A percentile compares a stretch with the other conserved stretches of the same genome.
phyloP scores from a whole-genome alignment of 2,888 invertebrate species.

The Oscheius onirici region DNA sequence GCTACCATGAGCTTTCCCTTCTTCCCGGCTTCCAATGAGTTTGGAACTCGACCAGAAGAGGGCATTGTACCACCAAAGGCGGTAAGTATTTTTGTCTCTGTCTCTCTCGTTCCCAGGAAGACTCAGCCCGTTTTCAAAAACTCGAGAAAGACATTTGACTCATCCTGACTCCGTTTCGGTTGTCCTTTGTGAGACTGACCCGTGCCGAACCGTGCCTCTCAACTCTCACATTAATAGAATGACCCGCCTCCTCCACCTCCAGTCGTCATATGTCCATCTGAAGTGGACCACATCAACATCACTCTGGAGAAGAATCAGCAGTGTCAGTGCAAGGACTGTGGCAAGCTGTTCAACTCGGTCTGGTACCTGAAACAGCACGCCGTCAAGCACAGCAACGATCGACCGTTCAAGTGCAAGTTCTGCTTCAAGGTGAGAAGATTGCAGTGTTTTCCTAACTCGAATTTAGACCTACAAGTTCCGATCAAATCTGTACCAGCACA shows the following conservation, averaged over 20 bases:
- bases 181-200: too few relatives aligned
- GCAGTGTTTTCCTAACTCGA: background rate
- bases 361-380: conserved; percentile 71
- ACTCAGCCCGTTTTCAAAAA: too few relatives aligned
- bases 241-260: conserved; percentile 67
- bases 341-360: conserved; percentile 69
- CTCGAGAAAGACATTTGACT: too few relatives aligned
- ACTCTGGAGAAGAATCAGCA: conserved; percentile 70
- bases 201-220: too few relatives aligned
- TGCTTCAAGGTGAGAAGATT: conserved; percentile 63
- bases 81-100: conserved; percentile 29
- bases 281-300: conserved; percentile 68
- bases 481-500: conserved; percentile 71
- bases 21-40: conserved; percentile 3
- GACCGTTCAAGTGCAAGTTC: conserved; percentile 71
- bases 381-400: conserved; percentile 70
- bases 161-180: too few relatives aligned
- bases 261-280: conserved; percentile 68
- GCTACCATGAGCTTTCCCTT: conserved; percentile 18
- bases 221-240: too few relatives aligned
- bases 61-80: conserved; percentile 38
- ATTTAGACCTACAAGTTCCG: conserved; percentile 71
- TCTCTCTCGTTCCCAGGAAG: background rate
- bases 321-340: conserved; percentile 70
- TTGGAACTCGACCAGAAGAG: conserved; percentile 14